Evolutionary conservation across 2,888 invertebrate species (phyloP), one percentile per base, ranked within the genome.

Genomic region (Odontocolon sp.): DNA sequence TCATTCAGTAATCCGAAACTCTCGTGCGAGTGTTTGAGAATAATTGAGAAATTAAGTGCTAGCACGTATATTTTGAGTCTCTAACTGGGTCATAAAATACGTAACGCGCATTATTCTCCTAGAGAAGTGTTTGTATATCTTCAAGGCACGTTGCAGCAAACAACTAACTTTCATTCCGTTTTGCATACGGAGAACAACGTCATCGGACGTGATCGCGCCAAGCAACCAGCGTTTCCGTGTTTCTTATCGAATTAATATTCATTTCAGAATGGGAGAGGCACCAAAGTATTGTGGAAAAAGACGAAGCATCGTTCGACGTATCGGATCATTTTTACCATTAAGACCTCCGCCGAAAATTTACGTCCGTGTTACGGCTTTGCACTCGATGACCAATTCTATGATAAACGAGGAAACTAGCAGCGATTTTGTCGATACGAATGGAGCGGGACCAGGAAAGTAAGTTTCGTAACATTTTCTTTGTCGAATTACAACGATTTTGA

Each of bases 311-410:
- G 85, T 90, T 1, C 82, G 90, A 18, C 84, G 87, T 36, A 90
- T 90, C 61, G 90, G 90, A 23, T 90, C 90, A 2, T 85, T 90
- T 78, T 78, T 90, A 71, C 90, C 90, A 28, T 67, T 90, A 1
- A 90, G 86, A 71, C 90, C 90, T 18, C 88, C 88, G 45, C 90
- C 90, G 57, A 90, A 90, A 82, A 88, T 90, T 66, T 90, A 90
- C 74, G 89, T 90, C 4, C 88, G 89, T 45, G 90, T 90, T 38
- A 90, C 90, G 8, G 88, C 90, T 38, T 84, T 90, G 50, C 90
- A 90, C 75, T 90, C 90, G 1, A 90, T 90, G 90, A 88, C 89
- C 11, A 89, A 83, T 84, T 90, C 90, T 5, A 90, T 90, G 89
- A 88, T 90, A 14, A 87, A 87, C 47, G 87, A 88, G 47, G 89